Evolutionary conservation across 2,888 invertebrate species (phyloP).

Genomic region (Lacanobia wlatinum): DNA sequence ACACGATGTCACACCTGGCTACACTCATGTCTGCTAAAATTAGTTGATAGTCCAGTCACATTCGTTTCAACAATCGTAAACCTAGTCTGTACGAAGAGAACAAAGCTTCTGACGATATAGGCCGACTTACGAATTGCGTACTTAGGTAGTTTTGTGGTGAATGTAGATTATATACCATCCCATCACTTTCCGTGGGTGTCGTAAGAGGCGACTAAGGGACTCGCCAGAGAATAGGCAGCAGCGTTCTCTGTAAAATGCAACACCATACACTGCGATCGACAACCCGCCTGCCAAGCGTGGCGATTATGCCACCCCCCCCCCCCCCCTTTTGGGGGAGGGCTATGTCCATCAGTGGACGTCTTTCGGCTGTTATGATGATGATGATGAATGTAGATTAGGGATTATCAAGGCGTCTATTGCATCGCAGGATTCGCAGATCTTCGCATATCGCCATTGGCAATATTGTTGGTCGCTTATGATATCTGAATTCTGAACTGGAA

Average conservation of each 20-base stretch:
- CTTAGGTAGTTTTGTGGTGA: neutral
- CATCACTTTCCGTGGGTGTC: no score
- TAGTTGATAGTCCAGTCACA: slow-evolving; percentile 39
- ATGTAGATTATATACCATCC: neutral
- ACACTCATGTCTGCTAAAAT: slow-evolving; percentile 25
- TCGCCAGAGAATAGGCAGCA: no score
- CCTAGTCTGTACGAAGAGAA: neutral
- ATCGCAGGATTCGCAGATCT: neutral
- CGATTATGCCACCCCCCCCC: no score
- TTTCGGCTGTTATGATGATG: no score
- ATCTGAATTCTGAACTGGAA: no score
- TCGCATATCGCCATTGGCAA: slow-evolving; percentile 4
- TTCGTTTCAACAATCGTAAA: slow-evolving; percentile 18
- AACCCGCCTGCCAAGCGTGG: no score
- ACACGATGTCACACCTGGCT: slow-evolving; percentile 7
- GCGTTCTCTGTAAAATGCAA: no score
- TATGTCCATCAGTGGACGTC: no score
- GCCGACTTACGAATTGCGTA: neutral
- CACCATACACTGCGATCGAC: no score
- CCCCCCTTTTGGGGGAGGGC: no score
- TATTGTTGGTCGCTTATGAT: no score
- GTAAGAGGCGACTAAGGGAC: no score
- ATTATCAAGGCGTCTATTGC: neutral
- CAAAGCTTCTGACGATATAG: slow-evolving; percentile 24
- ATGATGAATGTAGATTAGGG: neutral